Evolutionary conservation across 2,888 invertebrate genomes (phyloP), one percentile per base, ranked within the genome.

Genomic region (Drosophila longiperda): DNA sequence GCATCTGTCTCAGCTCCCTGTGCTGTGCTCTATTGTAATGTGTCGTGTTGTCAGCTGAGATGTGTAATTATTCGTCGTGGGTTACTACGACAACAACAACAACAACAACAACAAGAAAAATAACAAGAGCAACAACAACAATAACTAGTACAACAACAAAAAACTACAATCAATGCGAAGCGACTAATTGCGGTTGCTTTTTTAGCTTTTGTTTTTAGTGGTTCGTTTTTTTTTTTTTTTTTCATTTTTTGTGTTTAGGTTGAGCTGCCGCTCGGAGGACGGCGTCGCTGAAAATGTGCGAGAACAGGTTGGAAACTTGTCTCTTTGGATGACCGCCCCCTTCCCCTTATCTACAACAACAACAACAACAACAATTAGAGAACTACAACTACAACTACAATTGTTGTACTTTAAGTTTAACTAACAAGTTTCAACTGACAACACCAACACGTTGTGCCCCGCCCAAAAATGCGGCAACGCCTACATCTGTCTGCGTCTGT

Each of bases 21-120:
- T 49, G 36, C 48, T 58, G 11, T 49, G 36, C 48, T 58, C 42
- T 57, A 36, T 40, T 36, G 40, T 57, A 60, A 62, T 78, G 75
- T 80, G 64, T 73, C 78, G 87, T 88, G 89, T 88, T 88, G 88
- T 87, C 90, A 88, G 90, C 85, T 87, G 85, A 80, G 85, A 82
- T 78, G 60, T 76, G 69, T 75, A 71, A 76, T 74, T 75, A 75
- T 75, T 75, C 72, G 72, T 66, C 40, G 54, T 66, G 29, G 59
- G 29, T 20, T 62, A 65, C 60, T 49, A 67, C 57, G 68, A 82
- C 66, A 48, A 36, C 53, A 63, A 71, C 54, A 61, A 57, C 59
- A 38, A 68, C n/a, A 12, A 45, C 0, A 36, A 36, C 7, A 45
- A 45, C 15, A 32, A 42, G 50, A 36, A 36, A 33, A 45, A 38